Evolutionary conservation across 2,797 vertebrate genomes (phyloP).

Genomic region (Etheostoma nigrum): DNA sequence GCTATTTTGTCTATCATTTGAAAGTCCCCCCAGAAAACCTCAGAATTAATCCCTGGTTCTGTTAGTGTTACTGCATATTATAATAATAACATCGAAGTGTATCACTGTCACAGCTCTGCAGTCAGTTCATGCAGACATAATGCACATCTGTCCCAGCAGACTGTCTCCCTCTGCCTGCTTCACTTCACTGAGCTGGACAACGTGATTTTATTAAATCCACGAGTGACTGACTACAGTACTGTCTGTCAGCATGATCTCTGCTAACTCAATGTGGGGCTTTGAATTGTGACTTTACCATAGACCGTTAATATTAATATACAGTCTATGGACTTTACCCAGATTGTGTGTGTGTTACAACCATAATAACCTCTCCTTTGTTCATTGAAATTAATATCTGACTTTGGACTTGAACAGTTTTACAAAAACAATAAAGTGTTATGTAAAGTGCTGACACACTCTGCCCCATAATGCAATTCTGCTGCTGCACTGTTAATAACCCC

Average conservation of each 20-base stretch:
- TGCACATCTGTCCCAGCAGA: conserved; percentile 58
- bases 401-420: conserved; percentile 60
- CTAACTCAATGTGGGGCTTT: neutral
- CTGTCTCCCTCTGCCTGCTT: conserved; percentile 7
- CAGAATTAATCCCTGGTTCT: neutral
- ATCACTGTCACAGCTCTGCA: conserved; percentile 9
- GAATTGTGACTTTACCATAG: neutral
- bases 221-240: conserved; percentile 43
- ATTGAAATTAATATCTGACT: conserved; percentile 52
- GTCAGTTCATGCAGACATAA: conserved; percentile 64
- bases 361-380: conserved; percentile 2
- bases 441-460: conserved; percentile 8
- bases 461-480: conserved; percentile 55
- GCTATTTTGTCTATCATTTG: neutral
- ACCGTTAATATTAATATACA: too few relatives aligned
- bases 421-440: conserved; percentile 33
- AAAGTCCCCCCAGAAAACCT: neutral
- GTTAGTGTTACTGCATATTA: neutral
- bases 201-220: conserved; percentile 61
- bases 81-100: neutral
- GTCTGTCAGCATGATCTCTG: neutral
- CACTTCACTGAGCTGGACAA: conserved; percentile 54
- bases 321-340: too few relatives aligned
- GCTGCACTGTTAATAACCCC: conserved; percentile 63
- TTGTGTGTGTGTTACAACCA: neutral